These are phyloP conservation scores for Automeris io DNA, from an alignment of 2,888 invertebrate species.

Conservation along the genomic window DNA sequence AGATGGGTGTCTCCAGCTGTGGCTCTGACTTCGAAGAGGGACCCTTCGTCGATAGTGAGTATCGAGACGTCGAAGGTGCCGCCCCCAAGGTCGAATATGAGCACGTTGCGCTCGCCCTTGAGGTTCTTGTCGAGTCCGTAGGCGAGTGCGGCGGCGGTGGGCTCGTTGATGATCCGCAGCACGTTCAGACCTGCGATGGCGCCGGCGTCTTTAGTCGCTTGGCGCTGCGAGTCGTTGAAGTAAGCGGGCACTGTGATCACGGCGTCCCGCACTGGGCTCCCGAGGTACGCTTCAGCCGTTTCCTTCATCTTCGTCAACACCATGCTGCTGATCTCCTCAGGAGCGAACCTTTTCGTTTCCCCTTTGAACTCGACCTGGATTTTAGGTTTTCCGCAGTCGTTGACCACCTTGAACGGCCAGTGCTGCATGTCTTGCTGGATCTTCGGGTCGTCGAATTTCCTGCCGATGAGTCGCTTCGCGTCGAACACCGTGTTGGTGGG, in stretches of 20 bases:
- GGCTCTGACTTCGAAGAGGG: too few species aligned
- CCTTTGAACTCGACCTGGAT: constrained; percentile 82
- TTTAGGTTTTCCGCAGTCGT: constrained; percentile 80
- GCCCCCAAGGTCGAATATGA: constrained; percentile 81
- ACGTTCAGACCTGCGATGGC: constrained; percentile 86
- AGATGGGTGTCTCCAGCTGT: constrained; percentile 92
- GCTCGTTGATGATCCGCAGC: constrained; percentile 89
- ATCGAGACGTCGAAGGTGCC: constrained; percentile 90
- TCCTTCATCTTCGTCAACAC: too few species aligned
- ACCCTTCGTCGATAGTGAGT: constrained; percentile 87
- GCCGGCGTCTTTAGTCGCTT: too few species aligned
- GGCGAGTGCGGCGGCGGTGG: constrained; percentile 84
- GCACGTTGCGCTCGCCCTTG: constrained; percentile 79
- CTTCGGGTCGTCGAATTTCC: constrained; percentile 84
- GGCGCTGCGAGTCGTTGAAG: too few species aligned
- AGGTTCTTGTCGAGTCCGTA: constrained; percentile 84
- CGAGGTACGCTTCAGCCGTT: constrained; percentile 84
- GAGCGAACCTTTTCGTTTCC: constrained; percentile 79
- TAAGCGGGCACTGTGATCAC: constrained; percentile 90
- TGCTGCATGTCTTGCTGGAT: constrained; percentile 88
- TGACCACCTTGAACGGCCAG: constrained; percentile 88
- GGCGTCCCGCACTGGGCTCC: constrained; percentile 81
- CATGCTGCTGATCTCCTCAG: constrained; percentile 85
- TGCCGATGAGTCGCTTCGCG: constrained; percentile 86
- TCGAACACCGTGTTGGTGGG: constrained; percentile 85